Base-by-base conservation (phyloP, 2,113 vertebrate species). In the Meriones unguiculatus region DNA sequence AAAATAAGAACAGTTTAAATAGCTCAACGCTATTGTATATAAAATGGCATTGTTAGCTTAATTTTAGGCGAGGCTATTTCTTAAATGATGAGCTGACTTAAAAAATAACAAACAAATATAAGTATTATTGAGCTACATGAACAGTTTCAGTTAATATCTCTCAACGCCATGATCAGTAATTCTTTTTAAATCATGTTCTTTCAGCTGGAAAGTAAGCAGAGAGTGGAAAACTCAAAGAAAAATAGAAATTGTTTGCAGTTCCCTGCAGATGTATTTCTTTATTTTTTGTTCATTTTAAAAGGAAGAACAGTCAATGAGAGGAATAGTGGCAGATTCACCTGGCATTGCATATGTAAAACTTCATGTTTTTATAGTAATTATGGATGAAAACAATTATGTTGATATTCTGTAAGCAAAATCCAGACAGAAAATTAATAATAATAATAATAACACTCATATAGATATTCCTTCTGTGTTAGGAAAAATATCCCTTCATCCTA, bases 1-100 rank as follows among this genome's bases (percentile, higher is more conserved):
- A 69, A 2, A 89, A 64, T 81, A 5, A 41, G 35, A 84, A 65
- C 7, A 84, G 59, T 67, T 72, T 80, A 82, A 89, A 41, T 73
- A n/a, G 78, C 22, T 94, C 10, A 38, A 90, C 84, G 30, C 24
- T 73, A 18, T 35, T 2, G 38, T 76, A 62, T 80, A 54, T 54
- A 81, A 75, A 82, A 82, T 41, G 38, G 4, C 1, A 65, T 57
- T 85, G 24, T 4, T 90, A 69, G 67, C 59, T 96, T 77, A 87
- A 57, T 95, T 96, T 64, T 93, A 85, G 13, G 35, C 77, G 15
- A 82, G n/a, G 93, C 82, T 17, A 78, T 72, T 72, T 90, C 94
- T 93, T 46, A 93, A 96, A 54, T 54, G 2, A 13, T 90, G 78
- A 80, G 35, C 41, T 96, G n/a, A 85, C 17, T 65, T 82, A 38